Evolutionary conservation across 2,888 invertebrate genomes (phyloP), one percentile per base, ranked within the genome.

Genomic region (Tinea pellionella): DNA sequence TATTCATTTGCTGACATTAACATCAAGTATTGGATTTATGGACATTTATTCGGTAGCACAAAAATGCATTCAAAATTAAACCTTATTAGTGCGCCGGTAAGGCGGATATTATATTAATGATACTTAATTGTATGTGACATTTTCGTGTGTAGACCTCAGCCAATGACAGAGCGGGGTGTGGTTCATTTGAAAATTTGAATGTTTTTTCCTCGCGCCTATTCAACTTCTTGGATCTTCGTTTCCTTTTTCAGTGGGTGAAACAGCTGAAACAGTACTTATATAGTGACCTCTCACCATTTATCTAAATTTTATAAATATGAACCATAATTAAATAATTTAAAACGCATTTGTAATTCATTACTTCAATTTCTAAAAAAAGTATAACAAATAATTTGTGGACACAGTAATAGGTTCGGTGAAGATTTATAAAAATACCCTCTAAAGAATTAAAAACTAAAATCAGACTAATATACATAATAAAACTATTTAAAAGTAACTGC

Each of bases 81-180:
- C 13, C 37, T 47, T 47, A 47, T 47, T 16, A 2, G 1, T 16
- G 9, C 8, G 13, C 2, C 42, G 2, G 8, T 47, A 13, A 13
- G 41, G 8, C 8, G 47, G 15, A 47, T 47, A 16, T 47, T n/a
- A 47, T 47, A 47, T 47, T 12, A 2, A 9, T 37, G 3, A 6
- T 1, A 37, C 9, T 12, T 37, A 47, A n/a, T 47, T 47, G 7
- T 16, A 47, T 47, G 47, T 47, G 47, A 47, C 70, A 59, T 72
- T 73, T 65, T 60, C 64, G 59, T 62, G 61, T 64, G 65, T 61
- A 65, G 30, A 37, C 53, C 63, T 62, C 72, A 70, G 71, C 85
- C 85, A 85, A 85, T 85, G 83, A 80, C 78, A 76, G 71, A 72
- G 70, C 66, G 77, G 77, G 85, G 85, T 73, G 85, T 74, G 77